Base-by-base conservation (phyloP, 1,140 invertebrate genomes). In the Rhyacophila brunnea region DNA sequence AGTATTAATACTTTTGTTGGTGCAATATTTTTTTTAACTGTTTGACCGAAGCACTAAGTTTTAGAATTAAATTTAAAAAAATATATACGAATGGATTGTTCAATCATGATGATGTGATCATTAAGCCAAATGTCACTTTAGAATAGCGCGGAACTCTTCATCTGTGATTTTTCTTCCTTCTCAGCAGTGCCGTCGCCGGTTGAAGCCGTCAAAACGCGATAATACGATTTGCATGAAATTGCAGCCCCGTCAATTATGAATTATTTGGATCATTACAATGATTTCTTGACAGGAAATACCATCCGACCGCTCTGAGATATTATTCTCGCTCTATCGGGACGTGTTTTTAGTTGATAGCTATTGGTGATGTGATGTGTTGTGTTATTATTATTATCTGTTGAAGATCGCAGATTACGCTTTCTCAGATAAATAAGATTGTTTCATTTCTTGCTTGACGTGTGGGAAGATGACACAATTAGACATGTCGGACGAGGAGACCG, bases 401-500 rank as follows among this genome's bases (percentile, higher is more conserved):
- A 55, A 45, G 42, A 9, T 28, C 23, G 9, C 23, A 28, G 23
- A 28, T 28, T 28, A 28, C 23, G 23, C 23, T 28, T 28, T 28
- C 23, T 28, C 23, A 28, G 23, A 28, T 28, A 28, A 28, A 28
- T 28, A 28, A 28, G 3, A 48, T 13, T 48, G 20, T 19, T 44
- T 11, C 18, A 32, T 34, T 40, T 43, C 13, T 32, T 53, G 23
- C 28, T 28, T 17, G 10, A 18, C 38, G 20, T 65, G 15, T 68
- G 69, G 44, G 67, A 65, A 52, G 55, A 50, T 58, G 55, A 28
- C 55, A 17, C 55, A 74, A 52, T 71, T 74, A 45, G 77, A 79
- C 53, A 73, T 68, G n/a, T 78, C 75, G 2, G 78, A 81, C 60
- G 79, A 85, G 60, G 84, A 86, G 49, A 80, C 81, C 47, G 87